Evolutionary conservation across 1,140 invertebrate species (phyloP).

Genomic region (Zaprionus taronus): DNA sequence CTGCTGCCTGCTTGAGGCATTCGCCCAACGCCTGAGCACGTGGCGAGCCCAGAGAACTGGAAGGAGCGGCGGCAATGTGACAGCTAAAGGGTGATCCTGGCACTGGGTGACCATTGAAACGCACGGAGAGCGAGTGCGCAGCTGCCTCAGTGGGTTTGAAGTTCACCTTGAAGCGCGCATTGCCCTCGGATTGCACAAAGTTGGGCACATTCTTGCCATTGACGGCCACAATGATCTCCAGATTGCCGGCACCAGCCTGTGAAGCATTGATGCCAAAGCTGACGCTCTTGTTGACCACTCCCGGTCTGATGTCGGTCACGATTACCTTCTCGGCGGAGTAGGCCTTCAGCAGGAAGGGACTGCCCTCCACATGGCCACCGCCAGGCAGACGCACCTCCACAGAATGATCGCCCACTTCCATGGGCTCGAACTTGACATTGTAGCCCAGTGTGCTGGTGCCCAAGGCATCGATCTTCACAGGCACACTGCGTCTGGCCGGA

Average conservation of each 20-base stretch:
- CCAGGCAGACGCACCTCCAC: slow-evolving; percentile 91
- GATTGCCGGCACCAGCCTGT: slow-evolving; percentile 94
- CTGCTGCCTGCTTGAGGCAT: slow-evolving; percentile 86
- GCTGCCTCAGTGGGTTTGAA: slow-evolving; percentile 98
- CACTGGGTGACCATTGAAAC: slow-evolving; percentile 98
- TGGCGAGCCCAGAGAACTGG: slow-evolving; percentile 78
- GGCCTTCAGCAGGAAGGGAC: slow-evolving; percentile 97
- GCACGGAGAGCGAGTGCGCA: slow-evolving; percentile 94
- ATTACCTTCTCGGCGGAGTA: slow-evolving; percentile 94
- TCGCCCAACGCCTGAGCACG: slow-evolving; percentile 86
- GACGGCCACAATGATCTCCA: slow-evolving; percentile 99
- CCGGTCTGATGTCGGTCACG: slow-evolving; percentile 95
- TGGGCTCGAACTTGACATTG: slow-evolving; percentile 92
- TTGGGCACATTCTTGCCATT: slow-evolving; percentile 98
- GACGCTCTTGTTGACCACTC: slow-evolving; percentile 95
- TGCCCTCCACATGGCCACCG: slow-evolving; percentile 94
- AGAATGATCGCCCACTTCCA: slow-evolving; percentile 96
- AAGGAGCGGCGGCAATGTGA: slow-evolving; percentile 86
- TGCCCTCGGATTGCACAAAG: slow-evolving; percentile 98
- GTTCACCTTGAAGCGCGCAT: slow-evolving; percentile 97
- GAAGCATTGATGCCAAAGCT: slow-evolving; percentile 95
- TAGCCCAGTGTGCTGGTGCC: slow-evolving; percentile 84
- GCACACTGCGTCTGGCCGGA: slow-evolving; percentile 89
- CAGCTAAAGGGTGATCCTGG: slow-evolving; percentile 96
- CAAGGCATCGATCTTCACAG: slow-evolving; percentile 87